Conservation (phyloP, 92 coral and sea anemone species). For the Hydrozoanthus gracilis region DNA sequence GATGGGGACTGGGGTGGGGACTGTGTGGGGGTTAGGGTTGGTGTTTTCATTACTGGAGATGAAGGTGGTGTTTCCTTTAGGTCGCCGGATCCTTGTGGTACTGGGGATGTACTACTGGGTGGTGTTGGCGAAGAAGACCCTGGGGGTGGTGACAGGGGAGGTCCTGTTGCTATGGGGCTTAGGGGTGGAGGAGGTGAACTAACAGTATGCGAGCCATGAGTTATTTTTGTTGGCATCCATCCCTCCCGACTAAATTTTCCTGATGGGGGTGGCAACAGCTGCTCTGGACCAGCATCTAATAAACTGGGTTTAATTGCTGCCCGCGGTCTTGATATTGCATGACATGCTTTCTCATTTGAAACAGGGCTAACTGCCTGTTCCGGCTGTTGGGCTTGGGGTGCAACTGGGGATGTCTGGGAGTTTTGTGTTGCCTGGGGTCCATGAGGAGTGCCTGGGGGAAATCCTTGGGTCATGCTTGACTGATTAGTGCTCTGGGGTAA, state of each 20-base stretch:
- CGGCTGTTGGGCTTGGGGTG: slow-evolving; percentile 31
- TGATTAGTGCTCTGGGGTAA: slow-evolving; percentile 19
- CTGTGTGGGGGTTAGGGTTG: slow-evolving; percentile 29
- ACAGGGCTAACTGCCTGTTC: slow-evolving; percentile 16
- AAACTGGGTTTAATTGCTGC: slow-evolving; percentile 77
- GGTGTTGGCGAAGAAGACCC: slow-evolving; percentile 23
- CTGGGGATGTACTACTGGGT: slow-evolving; percentile 12
- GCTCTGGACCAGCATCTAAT: slow-evolving; percentile 80
- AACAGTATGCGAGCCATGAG: slow-evolving; percentile 26
- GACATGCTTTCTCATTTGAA: slow-evolving; percentile 49
- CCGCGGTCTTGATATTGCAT: slow-evolving; percentile 77
- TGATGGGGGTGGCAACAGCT: slow-evolving; percentile 87
- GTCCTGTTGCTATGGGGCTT: slow-evolving; percentile 45
- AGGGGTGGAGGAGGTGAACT: slow-evolving; percentile 48
- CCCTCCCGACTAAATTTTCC: slow-evolving; percentile 83
- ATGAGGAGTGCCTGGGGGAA: slow-evolving; percentile 3
- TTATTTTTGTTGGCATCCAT: slow-evolving; percentile 59
- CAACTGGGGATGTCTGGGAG: slow-evolving; percentile 11
- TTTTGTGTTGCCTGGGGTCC: slow-evolving; percentile 9
- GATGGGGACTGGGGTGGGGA: slow-evolving; percentile 40
- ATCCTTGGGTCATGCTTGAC: slow-evolving; percentile 2
- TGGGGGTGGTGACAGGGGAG: slow-evolving; percentile 32
- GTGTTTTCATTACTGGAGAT: slow-evolving; percentile 22
- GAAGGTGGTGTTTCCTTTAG: slow-evolving; percentile 22
- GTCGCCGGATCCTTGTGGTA: slow-evolving; percentile 9